Evolutionary conservation across 2,888 invertebrate genomes (phyloP).

Genomic region (Pterostichus madidus): DNA sequence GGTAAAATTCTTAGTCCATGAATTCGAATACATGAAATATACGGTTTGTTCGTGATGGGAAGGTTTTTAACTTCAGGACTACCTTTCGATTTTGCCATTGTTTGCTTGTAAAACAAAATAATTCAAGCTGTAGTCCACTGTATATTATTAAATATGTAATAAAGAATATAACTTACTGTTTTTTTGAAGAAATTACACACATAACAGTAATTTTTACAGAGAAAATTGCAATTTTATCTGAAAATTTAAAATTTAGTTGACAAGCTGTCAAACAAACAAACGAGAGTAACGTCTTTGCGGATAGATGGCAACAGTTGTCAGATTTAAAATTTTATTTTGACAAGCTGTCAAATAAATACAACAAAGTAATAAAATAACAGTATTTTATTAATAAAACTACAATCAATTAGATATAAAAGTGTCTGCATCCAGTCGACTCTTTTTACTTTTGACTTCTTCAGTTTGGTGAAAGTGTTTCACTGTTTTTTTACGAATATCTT

Average conservation of each 20-base stretch:
- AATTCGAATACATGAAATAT: slow-evolving; percentile 86
- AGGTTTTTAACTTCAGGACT: neutral
- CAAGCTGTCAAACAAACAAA: slow-evolving; percentile 55
- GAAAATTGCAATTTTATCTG: slow-evolving; percentile 28
- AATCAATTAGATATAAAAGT: slow-evolving; percentile 45
- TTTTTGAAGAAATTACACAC: slow-evolving; percentile 43
- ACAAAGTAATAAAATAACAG: neutral
- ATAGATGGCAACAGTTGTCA: slow-evolving; percentile 9
- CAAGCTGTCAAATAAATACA: neutral
- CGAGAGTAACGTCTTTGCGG: neutral
- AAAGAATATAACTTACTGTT: slow-evolving; percentile 25
- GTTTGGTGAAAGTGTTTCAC: slow-evolving; percentile 83
- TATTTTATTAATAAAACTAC: neutral
- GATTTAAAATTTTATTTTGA: neutral
- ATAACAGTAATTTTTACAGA: slow-evolving; percentile 57
- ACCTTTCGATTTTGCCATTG: slow-evolving; percentile 56
- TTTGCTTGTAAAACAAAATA: slow-evolving; percentile 47
- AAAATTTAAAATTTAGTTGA: slow-evolving; percentile 59
- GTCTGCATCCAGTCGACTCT: slow-evolving; percentile 77
- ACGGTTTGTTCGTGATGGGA: slow-evolving; percentile 72
- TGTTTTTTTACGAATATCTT: slow-evolving; percentile 90
- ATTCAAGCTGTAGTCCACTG: neutral
- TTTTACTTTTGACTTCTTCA: slow-evolving; percentile 75
- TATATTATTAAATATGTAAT: neutral
- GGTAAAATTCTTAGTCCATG: slow-evolving; percentile 87